Conservation (phyloP, 2,113 vertebrate species). For the Fulica atra region DNA sequence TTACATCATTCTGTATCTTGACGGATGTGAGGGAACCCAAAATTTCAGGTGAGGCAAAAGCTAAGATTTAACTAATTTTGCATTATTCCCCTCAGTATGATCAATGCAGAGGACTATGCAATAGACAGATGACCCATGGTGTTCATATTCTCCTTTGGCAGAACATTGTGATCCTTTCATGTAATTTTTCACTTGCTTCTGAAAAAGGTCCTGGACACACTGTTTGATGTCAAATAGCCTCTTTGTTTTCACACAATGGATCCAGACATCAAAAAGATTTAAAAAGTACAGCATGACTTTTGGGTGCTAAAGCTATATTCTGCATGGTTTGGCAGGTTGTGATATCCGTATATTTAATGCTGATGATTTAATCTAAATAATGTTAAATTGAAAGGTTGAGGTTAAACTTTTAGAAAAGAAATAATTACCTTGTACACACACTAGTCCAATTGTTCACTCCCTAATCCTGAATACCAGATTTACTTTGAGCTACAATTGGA, state of each 20-base stretch:
- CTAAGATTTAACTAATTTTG: neutral
- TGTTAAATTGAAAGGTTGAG: neutral
- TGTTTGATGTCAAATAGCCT: neutral
- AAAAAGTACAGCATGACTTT: neutral
- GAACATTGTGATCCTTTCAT: neutral
- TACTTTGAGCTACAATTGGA: constrained; percentile 25
- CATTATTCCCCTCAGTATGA: neutral
- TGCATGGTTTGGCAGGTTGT: neutral
- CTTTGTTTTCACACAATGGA: neutral
- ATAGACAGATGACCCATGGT: neutral
- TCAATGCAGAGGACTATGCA: neutral
- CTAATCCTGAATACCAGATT: neutral
- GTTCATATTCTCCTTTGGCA: neutral
- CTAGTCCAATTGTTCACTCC: neutral
- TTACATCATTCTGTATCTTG: neutral
- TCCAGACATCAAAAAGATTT: neutral
- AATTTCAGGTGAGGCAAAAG: neutral
- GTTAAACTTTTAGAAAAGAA: constrained; percentile 38
- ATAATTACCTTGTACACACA: neutral
- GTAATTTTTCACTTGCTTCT: neutral
- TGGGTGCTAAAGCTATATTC: neutral
- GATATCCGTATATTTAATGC: neutral
- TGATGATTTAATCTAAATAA: constrained; percentile 5
- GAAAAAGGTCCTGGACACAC: neutral
- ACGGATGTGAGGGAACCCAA: neutral